Evolutionary conservation across 2,113 vertebrate genomes (phyloP).

Genomic region (Ictidomys tridecemlineatus): DNA sequence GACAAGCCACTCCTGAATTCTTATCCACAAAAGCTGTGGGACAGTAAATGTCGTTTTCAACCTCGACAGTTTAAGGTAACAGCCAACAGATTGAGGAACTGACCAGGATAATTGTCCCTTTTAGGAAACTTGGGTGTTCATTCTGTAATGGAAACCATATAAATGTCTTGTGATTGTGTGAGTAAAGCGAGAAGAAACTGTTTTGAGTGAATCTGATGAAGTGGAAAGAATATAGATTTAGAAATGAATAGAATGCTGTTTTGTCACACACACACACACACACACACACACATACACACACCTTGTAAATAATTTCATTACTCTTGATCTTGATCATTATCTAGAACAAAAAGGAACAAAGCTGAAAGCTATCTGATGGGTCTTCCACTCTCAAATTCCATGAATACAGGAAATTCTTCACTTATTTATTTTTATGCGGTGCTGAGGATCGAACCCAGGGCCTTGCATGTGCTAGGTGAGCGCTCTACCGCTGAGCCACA

Average conservation of each 20-base stretch:
- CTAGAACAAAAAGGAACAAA: neutral
- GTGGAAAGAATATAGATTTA: conserved; percentile 22
- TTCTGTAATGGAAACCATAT: neutral
- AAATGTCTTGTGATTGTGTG: neutral
- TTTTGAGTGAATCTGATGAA: neutral
- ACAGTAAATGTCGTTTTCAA: neutral
- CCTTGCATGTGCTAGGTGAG: no score
- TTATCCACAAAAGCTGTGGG: neutral
- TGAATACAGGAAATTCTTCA: neutral
- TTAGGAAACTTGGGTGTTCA: neutral
- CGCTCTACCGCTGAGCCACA: no score
- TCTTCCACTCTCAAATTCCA: neutral
- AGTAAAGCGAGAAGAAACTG: neutral
- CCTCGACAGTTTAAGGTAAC: neutral
- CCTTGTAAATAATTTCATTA: neutral
- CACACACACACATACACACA: no score
- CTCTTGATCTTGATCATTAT: neutral
- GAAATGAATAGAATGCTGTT: neutral
- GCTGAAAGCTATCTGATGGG: neutral
- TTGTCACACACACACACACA: neutral
- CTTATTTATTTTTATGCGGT: no score
- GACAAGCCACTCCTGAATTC: neutral
- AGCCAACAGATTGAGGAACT: neutral
- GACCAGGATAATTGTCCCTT: neutral
- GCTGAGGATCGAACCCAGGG: no score